Evolutionary conservation across 2,797 vertebrate species (phyloP).

Genomic region (Telmatherina bonti): DNA sequence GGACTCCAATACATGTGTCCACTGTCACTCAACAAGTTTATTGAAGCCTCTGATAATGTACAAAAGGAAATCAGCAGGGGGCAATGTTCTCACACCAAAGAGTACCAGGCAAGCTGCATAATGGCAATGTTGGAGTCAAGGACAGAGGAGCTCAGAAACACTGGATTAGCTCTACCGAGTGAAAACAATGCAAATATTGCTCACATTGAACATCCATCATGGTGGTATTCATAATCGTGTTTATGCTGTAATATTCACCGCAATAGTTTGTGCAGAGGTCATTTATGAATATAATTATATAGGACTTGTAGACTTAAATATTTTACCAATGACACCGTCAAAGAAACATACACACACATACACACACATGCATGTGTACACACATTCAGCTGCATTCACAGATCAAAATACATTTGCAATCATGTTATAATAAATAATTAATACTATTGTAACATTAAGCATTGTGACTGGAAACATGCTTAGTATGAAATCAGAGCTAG

Average conservation of each 20-base stretch:
- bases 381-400: slow-evolving; percentile 42
- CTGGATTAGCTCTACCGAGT: slow-evolving; percentile 44
- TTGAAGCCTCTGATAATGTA: slow-evolving; percentile 37
- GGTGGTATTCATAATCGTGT: slow-evolving; percentile 42
- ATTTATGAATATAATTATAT: slow-evolving; percentile 27
- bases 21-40: slow-evolving; percentile 54
- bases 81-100: slow-evolving; percentile 82
- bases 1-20: slow-evolving; percentile 39
- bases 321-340: slow-evolving; percentile 41
- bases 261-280: slow-evolving; percentile 36
- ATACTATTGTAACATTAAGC: slow-evolving; percentile 43
- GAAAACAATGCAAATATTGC: slow-evolving; percentile 52
- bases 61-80: slow-evolving; percentile 78
- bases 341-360: slow-evolving; percentile 19
- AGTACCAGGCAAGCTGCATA: slow-evolving; percentile 38
- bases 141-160: slow-evolving; percentile 59
- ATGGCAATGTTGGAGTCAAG: slow-evolving; percentile 56
- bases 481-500: slow-evolving; percentile 39
- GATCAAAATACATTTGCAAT: slow-evolving; percentile 67
- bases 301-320: slow-evolving; percentile 48
- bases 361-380: slow-evolving; percentile 17
- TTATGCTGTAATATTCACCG: slow-evolving; percentile 38
- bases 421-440: slow-evolving; percentile 63
- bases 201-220: slow-evolving; percentile 46
- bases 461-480: slow-evolving; percentile 49